Evolutionary conservation across 2,113 vertebrate species (phyloP).

Genomic region (Centrocercus urophasianus): DNA sequence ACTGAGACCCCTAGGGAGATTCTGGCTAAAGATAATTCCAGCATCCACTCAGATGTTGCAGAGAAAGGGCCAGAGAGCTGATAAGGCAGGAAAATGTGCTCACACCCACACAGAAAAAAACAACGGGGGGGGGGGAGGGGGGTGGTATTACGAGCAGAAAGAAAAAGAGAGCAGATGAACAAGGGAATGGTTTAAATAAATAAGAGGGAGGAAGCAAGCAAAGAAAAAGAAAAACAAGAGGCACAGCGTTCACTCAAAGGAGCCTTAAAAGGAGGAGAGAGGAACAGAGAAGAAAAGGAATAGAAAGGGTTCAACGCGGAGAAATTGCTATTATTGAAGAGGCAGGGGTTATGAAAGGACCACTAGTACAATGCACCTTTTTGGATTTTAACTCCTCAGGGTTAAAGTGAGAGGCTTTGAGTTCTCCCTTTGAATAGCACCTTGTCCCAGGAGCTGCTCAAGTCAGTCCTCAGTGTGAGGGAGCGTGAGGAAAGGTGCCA

Average conservation of each 20-base stretch:
- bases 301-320: conserved; percentile 37
- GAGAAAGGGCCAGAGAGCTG: conserved; percentile 41
- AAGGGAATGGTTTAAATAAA: conserved; percentile 42
- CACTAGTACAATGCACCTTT: conserved; percentile 50
- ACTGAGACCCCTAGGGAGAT: conserved; percentile 67
- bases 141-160: neutral
- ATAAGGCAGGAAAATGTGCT: conserved; percentile 38
- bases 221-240: conserved; percentile 48
- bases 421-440: neutral
- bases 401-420: conserved; percentile 33
- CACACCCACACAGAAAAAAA: conserved; percentile 42
- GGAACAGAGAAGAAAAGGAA: conserved; percentile 49
- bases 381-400: conserved; percentile 18
- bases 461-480: neutral
- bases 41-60: conserved; percentile 49
- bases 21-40: conserved; percentile 69
- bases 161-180: conserved; percentile 23
- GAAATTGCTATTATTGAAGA: conserved; percentile 53
- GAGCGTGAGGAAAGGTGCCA: neutral
- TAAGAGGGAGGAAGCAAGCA: conserved; percentile 42
- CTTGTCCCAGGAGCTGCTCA: conserved; percentile 18
- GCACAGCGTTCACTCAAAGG: neutral
- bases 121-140: neutral
- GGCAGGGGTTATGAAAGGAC: conserved; percentile 34
- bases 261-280: conserved; percentile 38